Evolutionary conservation across 2,797 vertebrate species (phyloP).

Genomic region (Falco biarmicus): DNA sequence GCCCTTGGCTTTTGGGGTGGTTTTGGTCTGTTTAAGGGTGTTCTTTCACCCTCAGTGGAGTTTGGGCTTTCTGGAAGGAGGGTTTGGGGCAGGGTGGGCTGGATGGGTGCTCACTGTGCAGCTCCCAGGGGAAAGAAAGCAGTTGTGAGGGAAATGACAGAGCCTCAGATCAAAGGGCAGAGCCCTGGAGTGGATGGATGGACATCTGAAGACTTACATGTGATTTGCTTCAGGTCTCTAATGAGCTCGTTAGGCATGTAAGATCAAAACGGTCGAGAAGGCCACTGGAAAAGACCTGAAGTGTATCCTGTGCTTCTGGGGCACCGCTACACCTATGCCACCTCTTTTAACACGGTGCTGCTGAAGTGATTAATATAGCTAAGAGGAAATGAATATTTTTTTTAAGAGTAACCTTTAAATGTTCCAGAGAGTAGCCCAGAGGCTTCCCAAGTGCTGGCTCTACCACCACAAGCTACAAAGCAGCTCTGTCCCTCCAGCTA

Average conservation of each 20-base stretch:
- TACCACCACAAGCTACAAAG: background rate
- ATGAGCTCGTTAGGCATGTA: background rate
- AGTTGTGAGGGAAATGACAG: background rate
- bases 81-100: background rate
- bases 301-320: background rate
- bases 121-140: background rate
- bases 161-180: background rate
- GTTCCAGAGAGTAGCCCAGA: background rate
- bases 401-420: background rate
- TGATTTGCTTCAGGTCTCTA: background rate
- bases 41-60: background rate
- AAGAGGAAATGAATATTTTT: background rate
- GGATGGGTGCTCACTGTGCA: background rate
- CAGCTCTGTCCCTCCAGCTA: background rate
- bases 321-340: background rate
- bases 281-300: background rate
- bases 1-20: background rate
- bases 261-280: background rate
- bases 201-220: background rate
- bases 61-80: background rate
- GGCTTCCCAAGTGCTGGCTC: background rate
- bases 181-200: background rate
- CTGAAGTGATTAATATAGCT: background rate
- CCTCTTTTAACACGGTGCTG: rapidly evolving
- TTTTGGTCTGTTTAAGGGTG: background rate